phyloP scores from a whole-genome alignment of 2,113 vertebrate genomes.

The Pogona vitticeps region DNA sequence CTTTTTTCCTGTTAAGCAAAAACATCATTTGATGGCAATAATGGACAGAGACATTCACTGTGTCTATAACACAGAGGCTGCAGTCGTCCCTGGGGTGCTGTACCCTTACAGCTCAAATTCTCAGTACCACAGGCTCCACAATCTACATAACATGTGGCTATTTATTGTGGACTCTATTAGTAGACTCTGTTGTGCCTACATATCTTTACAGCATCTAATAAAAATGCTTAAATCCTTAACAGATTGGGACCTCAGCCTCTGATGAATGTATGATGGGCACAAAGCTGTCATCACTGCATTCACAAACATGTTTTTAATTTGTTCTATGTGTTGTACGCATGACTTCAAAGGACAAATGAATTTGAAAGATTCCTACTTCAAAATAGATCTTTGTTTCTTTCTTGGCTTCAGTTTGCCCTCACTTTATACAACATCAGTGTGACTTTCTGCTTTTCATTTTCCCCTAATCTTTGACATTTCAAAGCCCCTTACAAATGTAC shows the following conservation, averaged over 20 bases:
- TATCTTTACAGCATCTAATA: conserved; percentile 33
- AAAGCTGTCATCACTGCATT: conserved; percentile 32
- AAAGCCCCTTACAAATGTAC: not conserved
- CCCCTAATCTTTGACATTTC: not conserved
- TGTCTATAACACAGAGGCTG: conserved; percentile 16
- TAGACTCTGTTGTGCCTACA: conserved; percentile 36
- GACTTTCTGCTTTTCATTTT: conserved; percentile 25
- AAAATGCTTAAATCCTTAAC: conserved; percentile 25
- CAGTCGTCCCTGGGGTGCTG: conserved; percentile 24
- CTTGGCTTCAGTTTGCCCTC: conserved; percentile 32
- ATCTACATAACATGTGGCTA: conserved; percentile 56
- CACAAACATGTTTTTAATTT: conserved; percentile 28
- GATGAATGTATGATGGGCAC: conserved; percentile 29
- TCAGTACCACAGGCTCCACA: conserved; percentile 24
- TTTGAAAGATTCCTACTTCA: conserved; percentile 26
- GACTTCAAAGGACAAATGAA: conserved; percentile 28
- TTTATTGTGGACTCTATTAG: conserved; percentile 38
- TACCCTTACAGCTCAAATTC: not conserved
- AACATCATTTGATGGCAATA: not conserved
- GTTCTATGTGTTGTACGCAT: conserved; percentile 44
- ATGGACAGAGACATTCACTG: conserved; percentile 24
- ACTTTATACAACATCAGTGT: conserved; percentile 2
- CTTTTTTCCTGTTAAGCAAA: conserved; percentile 40
- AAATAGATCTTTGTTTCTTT: conserved; percentile 28
- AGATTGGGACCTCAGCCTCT: conserved; percentile 52